phyloP scores from a whole-genome alignment of 2,797 vertebrate species.

The Lagocephalus sceleratus region DNA sequence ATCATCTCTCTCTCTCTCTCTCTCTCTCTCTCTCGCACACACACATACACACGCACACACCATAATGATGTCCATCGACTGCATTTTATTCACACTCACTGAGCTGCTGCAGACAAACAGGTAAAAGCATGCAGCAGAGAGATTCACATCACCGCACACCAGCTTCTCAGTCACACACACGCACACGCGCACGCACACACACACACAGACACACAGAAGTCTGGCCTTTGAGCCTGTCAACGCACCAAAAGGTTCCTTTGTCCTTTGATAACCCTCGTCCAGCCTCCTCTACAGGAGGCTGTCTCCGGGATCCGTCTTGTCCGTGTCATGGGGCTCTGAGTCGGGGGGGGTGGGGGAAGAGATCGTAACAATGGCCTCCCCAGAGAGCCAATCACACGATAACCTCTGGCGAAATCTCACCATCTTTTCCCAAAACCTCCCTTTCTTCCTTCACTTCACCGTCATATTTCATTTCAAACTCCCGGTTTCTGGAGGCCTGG shows the following conservation, averaged over 20 bases:
- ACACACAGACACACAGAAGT: conserved; percentile 19
- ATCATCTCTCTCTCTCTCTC: conserved; percentile 2
- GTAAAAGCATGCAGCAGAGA: conserved; percentile 30
- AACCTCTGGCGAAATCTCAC: conserved; percentile 64
- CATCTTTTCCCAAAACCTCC: conserved; percentile 33
- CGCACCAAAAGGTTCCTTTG: conserved; percentile 75
- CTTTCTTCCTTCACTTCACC: conserved; percentile 5
- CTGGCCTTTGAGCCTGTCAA: conserved; percentile 66
- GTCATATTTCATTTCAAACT: conserved; percentile 7
- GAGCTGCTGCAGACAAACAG: conserved; percentile 44
- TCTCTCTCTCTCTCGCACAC: background rate
- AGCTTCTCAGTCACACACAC: conserved; percentile 9
- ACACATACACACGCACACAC: conserved; percentile 16
- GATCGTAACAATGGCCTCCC: conserved; percentile 58
- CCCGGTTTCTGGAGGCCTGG: conserved; percentile 2
- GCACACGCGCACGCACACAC: conserved; percentile 16
- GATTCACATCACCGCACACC: conserved; percentile 29
- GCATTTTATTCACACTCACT: conserved; percentile 30
- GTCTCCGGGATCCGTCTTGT: conserved; percentile 59
- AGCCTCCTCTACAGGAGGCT: conserved; percentile 68
- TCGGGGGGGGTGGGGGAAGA: conserved; percentile 49
- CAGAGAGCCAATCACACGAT: conserved; percentile 42
- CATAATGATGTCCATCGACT: conserved; percentile 36
- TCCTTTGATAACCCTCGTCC: conserved; percentile 73
- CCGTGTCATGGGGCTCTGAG: conserved; percentile 61